Percentiles rank a stretch among this genome's conserved stretches.
Conservation (phyloP, 1,140 invertebrate genomes). For the Acromyrmex heyeri region DNA sequence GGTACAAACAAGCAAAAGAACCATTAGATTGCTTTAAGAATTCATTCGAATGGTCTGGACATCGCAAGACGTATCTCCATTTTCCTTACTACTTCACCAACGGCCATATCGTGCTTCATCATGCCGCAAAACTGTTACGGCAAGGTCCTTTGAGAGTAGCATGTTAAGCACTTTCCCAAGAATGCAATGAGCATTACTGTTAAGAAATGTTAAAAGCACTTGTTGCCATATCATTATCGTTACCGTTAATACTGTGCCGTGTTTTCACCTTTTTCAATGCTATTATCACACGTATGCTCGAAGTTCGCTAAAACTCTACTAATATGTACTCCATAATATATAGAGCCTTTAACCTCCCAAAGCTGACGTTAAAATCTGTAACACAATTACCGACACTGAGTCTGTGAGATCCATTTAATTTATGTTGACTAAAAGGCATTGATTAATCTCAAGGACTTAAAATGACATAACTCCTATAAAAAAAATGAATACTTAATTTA, state of each 20-base stretch:
- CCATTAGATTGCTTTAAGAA: constrained; percentile 65
- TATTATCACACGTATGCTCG: not conserved
- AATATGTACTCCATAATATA: not conserved
- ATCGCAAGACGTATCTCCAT: constrained; percentile 25
- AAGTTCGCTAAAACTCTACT: not conserved
- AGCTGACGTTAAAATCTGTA: too few relatives aligned
- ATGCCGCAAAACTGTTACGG: constrained; percentile 34
- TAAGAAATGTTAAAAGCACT: constrained; percentile 72
- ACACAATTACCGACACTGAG: too few relatives aligned
- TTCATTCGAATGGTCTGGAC: constrained; percentile 66
- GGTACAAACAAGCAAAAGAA: not conserved
- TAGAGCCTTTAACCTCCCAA: not conserved
- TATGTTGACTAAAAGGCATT: too few relatives aligned
- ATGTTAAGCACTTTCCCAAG: constrained; percentile 47
- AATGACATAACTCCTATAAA: too few relatives aligned
- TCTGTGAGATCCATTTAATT: too few relatives aligned
- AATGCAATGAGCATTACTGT: constrained; percentile 56
- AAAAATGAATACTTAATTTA: too few relatives aligned
- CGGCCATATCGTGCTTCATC: constrained; percentile 25
- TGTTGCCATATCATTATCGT: constrained; percentile 72
- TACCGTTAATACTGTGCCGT: constrained; percentile 53
- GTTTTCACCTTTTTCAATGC: constrained; percentile 13
- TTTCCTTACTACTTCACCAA: constrained; percentile 27
- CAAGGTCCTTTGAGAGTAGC: constrained; percentile 56
- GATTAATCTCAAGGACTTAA: too few relatives aligned